Base-by-base conservation (phyloP, 2,797 vertebrate species). In the Centropyge bicolor region DNA sequence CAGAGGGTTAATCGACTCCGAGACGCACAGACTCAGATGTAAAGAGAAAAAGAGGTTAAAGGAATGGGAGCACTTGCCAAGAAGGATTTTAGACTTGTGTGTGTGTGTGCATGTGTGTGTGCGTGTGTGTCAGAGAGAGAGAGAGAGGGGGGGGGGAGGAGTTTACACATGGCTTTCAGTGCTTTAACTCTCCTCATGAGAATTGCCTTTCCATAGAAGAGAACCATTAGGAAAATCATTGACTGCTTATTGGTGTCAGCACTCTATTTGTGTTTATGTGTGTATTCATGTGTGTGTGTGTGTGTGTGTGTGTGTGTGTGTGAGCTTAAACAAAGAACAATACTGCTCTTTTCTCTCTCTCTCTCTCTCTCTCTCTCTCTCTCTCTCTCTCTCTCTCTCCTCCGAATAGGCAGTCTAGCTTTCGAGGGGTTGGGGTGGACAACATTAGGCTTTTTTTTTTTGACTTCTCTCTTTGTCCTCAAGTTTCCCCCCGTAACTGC, bases 211-310 rank as follows among this genome's bases (percentile, higher is more conserved):
- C 89, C 89, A 90, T 76, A 86, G 81, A 80, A 54, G 63, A 76
- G 80, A 83, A 85, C 86, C 83, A 92, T 91, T 92, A 89, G 84
- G 83, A 92, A 94, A 92, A 93, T 86, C 88, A 91, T 88, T 90
- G 88, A 88, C 87, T 85, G 80, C 86, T 85, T 89, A 92, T 92
- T 91, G 86, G 89, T 93, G 86, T 89, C 88, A 90, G 84, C 82
- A 84, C 81, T 91, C 77, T 86, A 40, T 89, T 74, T 73, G 52
- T 77, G 75, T 82, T 20, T 80, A 51, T 78, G 36, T 82, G 45
- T 79, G 73, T 71, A 10, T 74, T 43, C 45, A 19, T 45, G 45
- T 22, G 52, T 17, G 60, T 54, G 68, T 22, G 57, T 43, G 70
- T 59, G 64, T 64, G 51, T 63, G 67, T 46, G 60, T 60, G 52